These are phyloP conservation scores for Emydocephalus ijimae DNA, from an alignment of 2,113 vertebrate species.

Conservation along the genomic window DNA sequence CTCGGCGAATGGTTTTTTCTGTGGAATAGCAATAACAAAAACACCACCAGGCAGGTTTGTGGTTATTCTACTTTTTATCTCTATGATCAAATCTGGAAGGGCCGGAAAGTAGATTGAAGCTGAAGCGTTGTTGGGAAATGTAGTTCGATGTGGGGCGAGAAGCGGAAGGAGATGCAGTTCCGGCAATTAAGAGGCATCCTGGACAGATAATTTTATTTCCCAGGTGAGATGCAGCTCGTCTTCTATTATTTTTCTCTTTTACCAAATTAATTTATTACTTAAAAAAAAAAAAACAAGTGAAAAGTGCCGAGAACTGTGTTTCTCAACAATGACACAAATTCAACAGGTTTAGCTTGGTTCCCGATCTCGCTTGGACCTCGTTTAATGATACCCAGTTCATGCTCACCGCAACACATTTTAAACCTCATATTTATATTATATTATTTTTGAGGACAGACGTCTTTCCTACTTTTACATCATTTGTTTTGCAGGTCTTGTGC, in stretches of 20 bases:
- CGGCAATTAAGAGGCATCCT: neutral
- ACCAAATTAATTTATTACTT: neutral
- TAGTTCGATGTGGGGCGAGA: slow-evolving; percentile 9
- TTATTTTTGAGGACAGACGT: neutral
- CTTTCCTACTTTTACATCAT: neutral
- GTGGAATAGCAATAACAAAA: too few relatives aligned
- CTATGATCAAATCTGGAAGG: neutral
- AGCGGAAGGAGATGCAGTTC: neutral
- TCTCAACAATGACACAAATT: neutral
- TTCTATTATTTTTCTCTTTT: neutral
- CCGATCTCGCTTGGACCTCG: neutral
- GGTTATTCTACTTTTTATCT: neutral
- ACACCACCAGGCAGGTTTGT: neutral
- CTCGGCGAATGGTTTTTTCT: neutral
- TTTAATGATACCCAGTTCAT: neutral
- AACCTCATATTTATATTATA: neutral
- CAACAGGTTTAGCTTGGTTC: neutral
- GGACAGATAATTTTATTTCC: neutral
- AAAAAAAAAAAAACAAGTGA: neutral
- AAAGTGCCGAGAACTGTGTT: neutral
- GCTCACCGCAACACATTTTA: neutral
- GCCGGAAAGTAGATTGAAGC: neutral
- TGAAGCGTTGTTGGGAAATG: slow-evolving; percentile 5
- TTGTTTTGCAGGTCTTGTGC: neutral
- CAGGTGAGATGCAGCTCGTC: neutral